Evolutionary conservation across 2,888 invertebrate genomes (phyloP).

Genomic region (Dryadula phaetusa): DNA sequence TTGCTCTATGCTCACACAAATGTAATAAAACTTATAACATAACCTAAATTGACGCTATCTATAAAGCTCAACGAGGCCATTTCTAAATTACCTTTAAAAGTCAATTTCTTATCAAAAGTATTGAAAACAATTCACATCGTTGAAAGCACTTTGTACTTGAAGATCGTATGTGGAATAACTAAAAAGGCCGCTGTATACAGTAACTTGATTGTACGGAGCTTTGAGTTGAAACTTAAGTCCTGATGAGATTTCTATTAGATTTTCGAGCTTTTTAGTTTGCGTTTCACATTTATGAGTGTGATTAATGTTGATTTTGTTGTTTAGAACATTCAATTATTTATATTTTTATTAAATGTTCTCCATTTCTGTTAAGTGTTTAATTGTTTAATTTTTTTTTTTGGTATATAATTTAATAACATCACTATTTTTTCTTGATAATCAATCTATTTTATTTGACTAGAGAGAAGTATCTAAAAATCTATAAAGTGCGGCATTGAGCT

Average conservation of each 20-base stretch:
- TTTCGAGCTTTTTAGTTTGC: constrained; percentile 37
- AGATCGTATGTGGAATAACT: constrained; percentile 43
- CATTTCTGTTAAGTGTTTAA: neutral
- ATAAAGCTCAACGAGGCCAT: constrained; percentile 14
- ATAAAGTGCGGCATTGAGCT: too few species aligned
- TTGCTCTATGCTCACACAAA: neutral
- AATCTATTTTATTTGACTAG: too few species aligned
- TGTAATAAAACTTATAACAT: constrained; percentile 3
- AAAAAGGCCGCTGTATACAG: constrained; percentile 32
- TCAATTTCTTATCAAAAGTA: constrained; percentile 29
- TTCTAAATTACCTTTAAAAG: constrained; percentile 29
- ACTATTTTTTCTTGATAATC: too few species aligned
- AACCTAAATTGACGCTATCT: constrained; percentile 2
- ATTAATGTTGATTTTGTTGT: constrained; percentile 8
- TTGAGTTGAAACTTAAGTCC: constrained; percentile 43
- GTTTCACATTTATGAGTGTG: constrained; percentile 23
- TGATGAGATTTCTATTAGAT: constrained; percentile 45
- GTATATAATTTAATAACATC: too few species aligned
- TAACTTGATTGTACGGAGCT: constrained; percentile 40
- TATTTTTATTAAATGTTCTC: neutral
- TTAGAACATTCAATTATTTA: neutral
- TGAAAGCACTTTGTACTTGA: constrained; percentile 37
- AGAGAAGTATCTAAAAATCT: too few species aligned
- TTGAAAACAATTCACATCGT: constrained; percentile 34
- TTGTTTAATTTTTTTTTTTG: too few species aligned